Conservation (phyloP, 2,113 vertebrate genomes). For the Pachycephala philippinensis region DNA sequence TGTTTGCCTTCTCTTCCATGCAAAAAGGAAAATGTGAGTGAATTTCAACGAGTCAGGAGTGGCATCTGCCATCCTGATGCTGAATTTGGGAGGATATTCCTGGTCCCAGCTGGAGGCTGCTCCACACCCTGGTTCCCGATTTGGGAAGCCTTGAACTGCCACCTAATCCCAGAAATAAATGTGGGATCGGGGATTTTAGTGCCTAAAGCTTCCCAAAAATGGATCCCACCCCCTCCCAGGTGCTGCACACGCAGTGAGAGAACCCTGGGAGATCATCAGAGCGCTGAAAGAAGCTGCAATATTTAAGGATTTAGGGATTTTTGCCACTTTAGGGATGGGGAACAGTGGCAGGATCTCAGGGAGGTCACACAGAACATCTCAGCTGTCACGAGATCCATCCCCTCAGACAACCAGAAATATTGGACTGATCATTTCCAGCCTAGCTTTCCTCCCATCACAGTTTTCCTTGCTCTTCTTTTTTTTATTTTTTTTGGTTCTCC, state of each 20-base stretch:
- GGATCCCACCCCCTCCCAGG: not conserved
- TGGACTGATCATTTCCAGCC: not conserved
- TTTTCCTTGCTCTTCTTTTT: not conserved
- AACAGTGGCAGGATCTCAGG: fast-evolving
- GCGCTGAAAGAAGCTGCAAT: fast-evolving
- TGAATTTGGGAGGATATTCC: not conserved
- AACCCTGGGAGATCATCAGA: not conserved
- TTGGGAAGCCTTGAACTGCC: not conserved
- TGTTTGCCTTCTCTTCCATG: not conserved
- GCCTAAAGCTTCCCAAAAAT: not conserved
- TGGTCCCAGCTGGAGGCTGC: not conserved
- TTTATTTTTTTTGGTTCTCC: not conserved
- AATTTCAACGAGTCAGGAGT: not conserved
- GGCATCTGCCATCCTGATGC: not conserved
- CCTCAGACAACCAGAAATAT: not conserved
- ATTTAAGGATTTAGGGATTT: not conserved
- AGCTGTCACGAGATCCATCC: not conserved
- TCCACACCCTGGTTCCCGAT: not conserved
- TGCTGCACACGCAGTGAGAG: not conserved
- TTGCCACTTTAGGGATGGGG: not conserved
- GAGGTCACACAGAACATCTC: not conserved
- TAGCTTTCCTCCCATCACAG: not conserved
- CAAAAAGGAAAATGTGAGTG: not conserved
- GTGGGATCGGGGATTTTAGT: not conserved
- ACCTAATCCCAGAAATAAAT: not conserved